Evolutionary conservation across 2,113 vertebrate genomes (phyloP).

Genomic region (Romanogobio albipinnatus): DNA sequence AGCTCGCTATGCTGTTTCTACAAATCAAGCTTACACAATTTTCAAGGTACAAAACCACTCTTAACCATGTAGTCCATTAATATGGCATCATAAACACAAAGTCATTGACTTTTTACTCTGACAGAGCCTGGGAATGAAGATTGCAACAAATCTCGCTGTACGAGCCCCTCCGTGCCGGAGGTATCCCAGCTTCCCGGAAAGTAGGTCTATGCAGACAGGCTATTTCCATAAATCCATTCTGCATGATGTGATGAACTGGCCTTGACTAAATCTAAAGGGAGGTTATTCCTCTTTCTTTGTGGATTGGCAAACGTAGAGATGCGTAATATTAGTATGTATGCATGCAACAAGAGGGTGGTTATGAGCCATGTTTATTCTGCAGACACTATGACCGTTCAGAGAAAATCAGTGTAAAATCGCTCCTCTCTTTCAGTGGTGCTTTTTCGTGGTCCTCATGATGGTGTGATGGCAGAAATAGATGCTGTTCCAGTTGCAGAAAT

Average conservation of each 20-base stretch:
- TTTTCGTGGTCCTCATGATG: too few relatives aligned
- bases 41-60: conserved; percentile 61
- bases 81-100: not conserved
- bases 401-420: not conserved
- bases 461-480: not conserved
- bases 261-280: too few relatives aligned
- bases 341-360: too few relatives aligned
- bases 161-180: conserved; percentile 67
- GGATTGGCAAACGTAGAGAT: not conserved
- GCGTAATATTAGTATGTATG: too few relatives aligned
- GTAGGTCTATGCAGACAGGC: accelerated
- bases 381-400: too few relatives aligned
- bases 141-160: conserved; percentile 64
- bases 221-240: too few relatives aligned
- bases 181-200: not conserved
- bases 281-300: not conserved
- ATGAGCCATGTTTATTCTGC: too few relatives aligned
- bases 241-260: too few relatives aligned
- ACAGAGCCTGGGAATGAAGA: conserved; percentile 82
- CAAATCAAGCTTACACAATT: conserved; percentile 38
- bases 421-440: not conserved
- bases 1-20: not conserved
- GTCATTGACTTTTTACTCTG: conserved; percentile 14
- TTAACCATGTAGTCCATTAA: not conserved
- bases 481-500: not conserved